phyloP scores from a whole-genome alignment of 2,888 invertebrate species.

The Acronicta leporina region DNA sequence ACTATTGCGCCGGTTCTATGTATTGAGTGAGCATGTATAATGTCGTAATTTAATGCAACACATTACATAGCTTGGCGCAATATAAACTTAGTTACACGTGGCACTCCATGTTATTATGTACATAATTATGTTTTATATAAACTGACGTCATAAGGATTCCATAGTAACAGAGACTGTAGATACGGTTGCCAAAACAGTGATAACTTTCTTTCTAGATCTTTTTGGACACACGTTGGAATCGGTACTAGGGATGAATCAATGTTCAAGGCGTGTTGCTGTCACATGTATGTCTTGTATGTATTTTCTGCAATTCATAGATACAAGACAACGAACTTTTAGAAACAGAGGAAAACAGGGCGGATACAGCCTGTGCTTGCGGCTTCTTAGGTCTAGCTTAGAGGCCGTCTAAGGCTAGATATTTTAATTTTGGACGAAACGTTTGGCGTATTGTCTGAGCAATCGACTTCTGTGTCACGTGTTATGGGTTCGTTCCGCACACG shows the following conservation, averaged over 20 bases:
- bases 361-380: no score
- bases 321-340: no score
- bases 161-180: slow-evolving; percentile 1
- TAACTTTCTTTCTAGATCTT: slow-evolving; percentile 15
- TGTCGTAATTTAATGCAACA: slow-evolving; percentile 13
- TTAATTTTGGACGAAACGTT: no score
- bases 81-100: slow-evolving; percentile 42
- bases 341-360: no score
- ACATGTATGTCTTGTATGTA: not conserved
- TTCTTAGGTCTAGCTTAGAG: no score
- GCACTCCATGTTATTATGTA: slow-evolving; percentile 13
- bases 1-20: slow-evolving; percentile 6
- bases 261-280: not conserved
- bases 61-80: slow-evolving; percentile 19
- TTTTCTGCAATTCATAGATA: not conserved
- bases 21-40: slow-evolving; percentile 5
- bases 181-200: slow-evolving; percentile 26
- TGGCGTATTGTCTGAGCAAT: no score
- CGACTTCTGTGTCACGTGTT: no score
- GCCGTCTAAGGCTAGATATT: no score
- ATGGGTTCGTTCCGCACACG: no score
- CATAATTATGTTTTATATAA: slow-evolving; percentile 13
- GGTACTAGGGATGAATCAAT: not conserved
- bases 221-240: not conserved
- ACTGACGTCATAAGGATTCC: slow-evolving; percentile 8